phyloP scores from a whole-genome alignment of 2,888 invertebrate species.

The Horisme vitalbata region DNA sequence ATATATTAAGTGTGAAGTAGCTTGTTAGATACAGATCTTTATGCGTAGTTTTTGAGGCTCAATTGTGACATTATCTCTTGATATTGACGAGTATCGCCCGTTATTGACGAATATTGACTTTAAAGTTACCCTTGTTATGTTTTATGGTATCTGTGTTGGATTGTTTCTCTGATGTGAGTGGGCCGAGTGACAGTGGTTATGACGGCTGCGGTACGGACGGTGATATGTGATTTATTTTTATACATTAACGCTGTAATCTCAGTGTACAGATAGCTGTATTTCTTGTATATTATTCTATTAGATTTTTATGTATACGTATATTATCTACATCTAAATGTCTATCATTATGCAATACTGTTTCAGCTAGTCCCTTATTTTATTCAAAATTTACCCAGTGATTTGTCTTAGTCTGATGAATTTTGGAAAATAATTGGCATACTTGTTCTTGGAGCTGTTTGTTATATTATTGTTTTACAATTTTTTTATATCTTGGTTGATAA shows the following conservation, averaged over 20 bases:
- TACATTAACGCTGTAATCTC: slow-evolving; percentile 70
- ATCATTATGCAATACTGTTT: slow-evolving; percentile 68
- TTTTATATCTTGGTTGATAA: slow-evolving; percentile 71
- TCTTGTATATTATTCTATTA: slow-evolving; percentile 59
- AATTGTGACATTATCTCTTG: slow-evolving; percentile 49
- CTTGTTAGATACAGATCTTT: slow-evolving; percentile 50
- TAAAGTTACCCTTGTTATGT: slow-evolving; percentile 74
- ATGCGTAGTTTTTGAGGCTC: slow-evolving; percentile 63
- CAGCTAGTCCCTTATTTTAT: slow-evolving; percentile 68
- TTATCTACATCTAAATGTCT: slow-evolving; percentile 59
- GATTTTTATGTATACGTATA: slow-evolving; percentile 63
- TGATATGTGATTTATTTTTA: slow-evolving; percentile 75
- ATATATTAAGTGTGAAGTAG: slow-evolving; percentile 41
- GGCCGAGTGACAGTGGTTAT: slow-evolving; percentile 46
- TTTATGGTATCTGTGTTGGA: slow-evolving; percentile 55
- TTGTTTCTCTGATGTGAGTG: slow-evolving; percentile 37
- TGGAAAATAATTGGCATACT: slow-evolving; percentile 34
- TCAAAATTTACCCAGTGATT: slow-evolving; percentile 67
- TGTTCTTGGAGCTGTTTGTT: slow-evolving; percentile 54
- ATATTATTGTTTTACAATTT: slow-evolving; percentile 56
- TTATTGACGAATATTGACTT: slow-evolving; percentile 38
- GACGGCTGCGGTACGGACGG: slow-evolving; percentile 29
- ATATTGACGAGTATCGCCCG: background rate
- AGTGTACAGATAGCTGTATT: slow-evolving; percentile 63
- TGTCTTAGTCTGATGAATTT: slow-evolving; percentile 49